These are phyloP conservation scores for Platyrinchus mystaceus DNA, from an alignment of 2,797 vertebrate species.

Conservation along the genomic window DNA sequence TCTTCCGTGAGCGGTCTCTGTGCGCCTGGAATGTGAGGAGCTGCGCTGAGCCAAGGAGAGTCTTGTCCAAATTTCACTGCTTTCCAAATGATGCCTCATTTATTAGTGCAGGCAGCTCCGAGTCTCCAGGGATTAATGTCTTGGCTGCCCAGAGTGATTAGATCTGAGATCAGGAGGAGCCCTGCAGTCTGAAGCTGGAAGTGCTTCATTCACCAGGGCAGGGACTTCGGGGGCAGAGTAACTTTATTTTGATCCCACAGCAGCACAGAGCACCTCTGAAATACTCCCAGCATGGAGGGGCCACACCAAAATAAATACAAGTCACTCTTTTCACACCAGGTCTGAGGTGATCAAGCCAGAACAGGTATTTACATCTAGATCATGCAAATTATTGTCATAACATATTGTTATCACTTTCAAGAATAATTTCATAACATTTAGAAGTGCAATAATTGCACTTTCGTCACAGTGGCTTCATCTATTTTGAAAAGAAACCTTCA, in stretches of 20 bases:
- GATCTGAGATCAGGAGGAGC: conserved; percentile 29
- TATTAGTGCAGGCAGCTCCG: conserved; percentile 42
- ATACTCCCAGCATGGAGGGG: rapidly evolving
- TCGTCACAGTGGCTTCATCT: rapidly evolving
- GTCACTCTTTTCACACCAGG: not conserved
- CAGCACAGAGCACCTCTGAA: not conserved
- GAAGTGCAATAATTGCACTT: not conserved
- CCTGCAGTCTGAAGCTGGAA: not conserved
- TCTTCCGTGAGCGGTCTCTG: conserved; percentile 28
- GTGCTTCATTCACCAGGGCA: not conserved
- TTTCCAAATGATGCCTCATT: conserved; percentile 72
- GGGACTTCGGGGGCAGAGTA: not conserved
- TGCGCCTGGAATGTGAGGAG: conserved; percentile 36
- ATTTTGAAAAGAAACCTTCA: not conserved
- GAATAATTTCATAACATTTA: no score
- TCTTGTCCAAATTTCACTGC: conserved; percentile 59
- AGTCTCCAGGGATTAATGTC: not conserved
- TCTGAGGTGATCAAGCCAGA: not conserved
- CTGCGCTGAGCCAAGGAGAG: conserved; percentile 44
- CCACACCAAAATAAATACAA: not conserved
- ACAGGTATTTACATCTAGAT: rapidly evolving
- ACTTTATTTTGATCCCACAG: not conserved
- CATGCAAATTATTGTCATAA: rapidly evolving
- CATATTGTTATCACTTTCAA: rapidly evolving
- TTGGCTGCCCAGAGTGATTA: not conserved